Conservation (phyloP, 64 coral and sea anemone species). For the Porites lutea region DNA sequence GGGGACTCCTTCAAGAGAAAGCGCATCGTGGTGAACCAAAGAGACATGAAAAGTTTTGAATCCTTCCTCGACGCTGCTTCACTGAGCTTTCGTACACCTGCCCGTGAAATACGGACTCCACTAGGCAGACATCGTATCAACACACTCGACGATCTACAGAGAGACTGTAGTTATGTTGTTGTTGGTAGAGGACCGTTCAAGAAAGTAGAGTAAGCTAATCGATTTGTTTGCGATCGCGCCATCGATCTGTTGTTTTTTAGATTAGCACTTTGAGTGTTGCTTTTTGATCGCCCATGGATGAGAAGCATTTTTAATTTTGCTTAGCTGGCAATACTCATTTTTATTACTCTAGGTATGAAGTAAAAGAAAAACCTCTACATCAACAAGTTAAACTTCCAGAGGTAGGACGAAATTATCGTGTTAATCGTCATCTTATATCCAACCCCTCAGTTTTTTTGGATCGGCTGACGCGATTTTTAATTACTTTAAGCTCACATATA, state of each 20-base stretch:
- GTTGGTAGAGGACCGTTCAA: slow-evolving; percentile 57
- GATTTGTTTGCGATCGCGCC: background rate
- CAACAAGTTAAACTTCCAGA: background rate
- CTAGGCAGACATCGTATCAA: slow-evolving; percentile 41
- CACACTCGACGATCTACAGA: slow-evolving; percentile 26
- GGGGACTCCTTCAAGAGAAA: slow-evolving; percentile 7
- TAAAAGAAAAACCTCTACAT: background rate
- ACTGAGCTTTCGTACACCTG: slow-evolving; percentile 1
- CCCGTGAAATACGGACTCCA: slow-evolving; percentile 65
- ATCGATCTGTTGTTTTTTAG: background rate
- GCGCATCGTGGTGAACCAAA: slow-evolving; percentile 2
- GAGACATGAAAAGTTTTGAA: slow-evolving; percentile 16
- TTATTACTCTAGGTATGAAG: slow-evolving; percentile 22
- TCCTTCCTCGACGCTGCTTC: background rate
- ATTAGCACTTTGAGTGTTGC: background rate
- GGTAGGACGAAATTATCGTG: background rate
- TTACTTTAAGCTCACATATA: background rate
- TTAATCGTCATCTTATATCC: background rate
- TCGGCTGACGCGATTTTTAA: background rate
- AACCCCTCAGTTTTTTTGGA: background rate
- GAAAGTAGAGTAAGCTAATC: slow-evolving; percentile 45
- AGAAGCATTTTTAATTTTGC: background rate
- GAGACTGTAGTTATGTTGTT: slow-evolving; percentile 45
- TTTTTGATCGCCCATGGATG: background rate
- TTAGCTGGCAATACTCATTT: background rate